Conservation (phyloP, 2,113 vertebrate species). For the Salvelinus alpinus region DNA sequence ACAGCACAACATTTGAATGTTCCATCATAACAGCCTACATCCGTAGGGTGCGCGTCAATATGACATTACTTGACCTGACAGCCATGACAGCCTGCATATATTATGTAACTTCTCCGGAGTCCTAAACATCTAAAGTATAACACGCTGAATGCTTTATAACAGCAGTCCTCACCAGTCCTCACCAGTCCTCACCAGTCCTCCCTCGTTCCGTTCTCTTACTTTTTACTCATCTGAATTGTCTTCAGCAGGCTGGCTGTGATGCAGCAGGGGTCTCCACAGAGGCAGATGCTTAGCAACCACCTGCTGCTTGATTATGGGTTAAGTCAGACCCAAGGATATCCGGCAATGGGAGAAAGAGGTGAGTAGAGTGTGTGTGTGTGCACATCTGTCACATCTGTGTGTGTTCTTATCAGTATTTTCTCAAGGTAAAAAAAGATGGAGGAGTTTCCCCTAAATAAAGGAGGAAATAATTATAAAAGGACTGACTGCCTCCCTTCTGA, state of each 20-base stretch:
- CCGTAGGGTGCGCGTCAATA: too few species aligned
- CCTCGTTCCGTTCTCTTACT: not conserved
- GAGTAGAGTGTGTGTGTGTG: not conserved
- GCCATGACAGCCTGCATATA: not conserved
- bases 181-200: not conserved
- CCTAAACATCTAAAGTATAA: not conserved
- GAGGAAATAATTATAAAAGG: too few species aligned
- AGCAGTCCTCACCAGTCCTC: too few species aligned
- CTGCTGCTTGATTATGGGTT: constrained; percentile 61
- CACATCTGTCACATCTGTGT: not conserved
- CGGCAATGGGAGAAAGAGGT: not conserved
- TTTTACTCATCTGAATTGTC: constrained; percentile 44
- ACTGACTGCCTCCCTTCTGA: too few species aligned
- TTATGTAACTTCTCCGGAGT: not conserved
- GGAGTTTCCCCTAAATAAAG: too few species aligned
- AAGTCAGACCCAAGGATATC: constrained; percentile 63
- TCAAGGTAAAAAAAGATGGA: too few species aligned
- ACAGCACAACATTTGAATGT: too few species aligned
- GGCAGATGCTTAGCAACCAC: constrained; percentile 77
- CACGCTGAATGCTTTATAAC: too few species aligned
- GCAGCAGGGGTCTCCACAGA: constrained; percentile 56
- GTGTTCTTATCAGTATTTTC: not conserved
- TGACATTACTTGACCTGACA: too few species aligned
- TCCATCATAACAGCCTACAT: too few species aligned
- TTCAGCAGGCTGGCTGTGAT: constrained; percentile 63